phyloP scores from a whole-genome alignment of 2,113 vertebrate genomes.

The Heterotilapia buettikoferi region DNA sequence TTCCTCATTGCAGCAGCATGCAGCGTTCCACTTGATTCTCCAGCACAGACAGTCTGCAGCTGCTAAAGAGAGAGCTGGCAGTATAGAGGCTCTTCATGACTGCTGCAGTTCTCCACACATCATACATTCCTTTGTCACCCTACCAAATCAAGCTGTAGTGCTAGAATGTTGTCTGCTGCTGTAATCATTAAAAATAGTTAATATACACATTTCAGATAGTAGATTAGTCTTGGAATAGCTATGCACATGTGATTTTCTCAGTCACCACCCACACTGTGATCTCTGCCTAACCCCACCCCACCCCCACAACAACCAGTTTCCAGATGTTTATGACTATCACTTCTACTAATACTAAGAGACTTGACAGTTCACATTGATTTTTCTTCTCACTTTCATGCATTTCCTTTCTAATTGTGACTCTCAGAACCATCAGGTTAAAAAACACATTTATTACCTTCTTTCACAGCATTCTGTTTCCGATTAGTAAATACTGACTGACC shows the following conservation, averaged over 20 bases:
- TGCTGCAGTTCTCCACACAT: neutral
- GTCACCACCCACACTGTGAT: neutral
- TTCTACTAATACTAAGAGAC: neutral
- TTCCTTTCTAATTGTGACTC: neutral
- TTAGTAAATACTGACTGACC: neutral
- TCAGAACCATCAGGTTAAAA: neutral
- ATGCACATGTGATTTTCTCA: neutral
- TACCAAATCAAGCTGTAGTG: neutral
- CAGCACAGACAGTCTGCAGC: neutral
- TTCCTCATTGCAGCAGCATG: neutral
- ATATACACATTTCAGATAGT: neutral
- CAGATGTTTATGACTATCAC: neutral
- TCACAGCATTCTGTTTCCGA: neutral
- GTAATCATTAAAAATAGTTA: neutral
- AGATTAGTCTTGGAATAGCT: neutral
- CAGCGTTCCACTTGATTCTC: neutral
- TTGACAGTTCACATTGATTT: neutral
- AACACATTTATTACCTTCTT: neutral
- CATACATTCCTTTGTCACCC: neutral
- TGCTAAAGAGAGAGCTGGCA: neutral
- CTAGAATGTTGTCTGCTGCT: neutral
- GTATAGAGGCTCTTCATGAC: neutral
- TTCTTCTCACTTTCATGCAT: neutral
- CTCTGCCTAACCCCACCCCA: fast-evolving
- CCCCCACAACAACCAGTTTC: neutral